These are phyloP conservation scores for Plebejus melissa DNA, from an alignment of 2,888 invertebrate species.

Conservation along the genomic window DNA sequence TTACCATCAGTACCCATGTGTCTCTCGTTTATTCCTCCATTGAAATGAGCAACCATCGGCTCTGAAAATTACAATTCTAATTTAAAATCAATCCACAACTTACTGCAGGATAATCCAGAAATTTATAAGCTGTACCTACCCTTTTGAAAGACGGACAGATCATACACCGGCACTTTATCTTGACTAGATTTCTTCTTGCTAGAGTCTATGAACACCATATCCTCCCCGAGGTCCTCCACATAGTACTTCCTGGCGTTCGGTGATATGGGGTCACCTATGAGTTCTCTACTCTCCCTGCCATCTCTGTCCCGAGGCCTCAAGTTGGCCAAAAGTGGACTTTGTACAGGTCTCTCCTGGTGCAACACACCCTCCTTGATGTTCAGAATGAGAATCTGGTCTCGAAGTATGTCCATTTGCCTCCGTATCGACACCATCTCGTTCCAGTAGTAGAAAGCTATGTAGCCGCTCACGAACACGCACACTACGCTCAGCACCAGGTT, in stretches of 20 bases:
- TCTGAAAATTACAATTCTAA: slow-evolving; percentile 50
- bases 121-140: slow-evolving; percentile 43
- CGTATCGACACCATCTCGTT: slow-evolving; percentile 65
- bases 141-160: slow-evolving; percentile 52
- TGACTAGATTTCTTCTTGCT: slow-evolving; percentile 57
- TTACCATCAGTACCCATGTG: slow-evolving; percentile 58
- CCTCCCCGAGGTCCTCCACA: slow-evolving; percentile 65
- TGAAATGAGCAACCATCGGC: slow-evolving; percentile 62
- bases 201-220: slow-evolving; percentile 63
- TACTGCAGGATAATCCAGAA: not conserved
- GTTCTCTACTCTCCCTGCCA: slow-evolving; percentile 51
- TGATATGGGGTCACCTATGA: slow-evolving; percentile 41
- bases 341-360: slow-evolving; percentile 46
- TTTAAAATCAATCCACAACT: not conserved
- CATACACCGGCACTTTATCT: slow-evolving; percentile 47
- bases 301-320: slow-evolving; percentile 46
- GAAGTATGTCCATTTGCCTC: slow-evolving; percentile 59
- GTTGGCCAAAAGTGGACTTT: slow-evolving; percentile 52
- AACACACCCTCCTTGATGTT: slow-evolving; percentile 46
- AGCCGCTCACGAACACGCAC: slow-evolving; percentile 63
- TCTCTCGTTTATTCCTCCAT: slow-evolving; percentile 56
- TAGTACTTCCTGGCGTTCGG: slow-evolving; percentile 53
- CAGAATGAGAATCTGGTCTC: slow-evolving; percentile 57
- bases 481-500: slow-evolving; percentile 66
- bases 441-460: slow-evolving; percentile 68